Conservation (phyloP, 2,797 vertebrate species). For the Hirundo rustica region DNA sequence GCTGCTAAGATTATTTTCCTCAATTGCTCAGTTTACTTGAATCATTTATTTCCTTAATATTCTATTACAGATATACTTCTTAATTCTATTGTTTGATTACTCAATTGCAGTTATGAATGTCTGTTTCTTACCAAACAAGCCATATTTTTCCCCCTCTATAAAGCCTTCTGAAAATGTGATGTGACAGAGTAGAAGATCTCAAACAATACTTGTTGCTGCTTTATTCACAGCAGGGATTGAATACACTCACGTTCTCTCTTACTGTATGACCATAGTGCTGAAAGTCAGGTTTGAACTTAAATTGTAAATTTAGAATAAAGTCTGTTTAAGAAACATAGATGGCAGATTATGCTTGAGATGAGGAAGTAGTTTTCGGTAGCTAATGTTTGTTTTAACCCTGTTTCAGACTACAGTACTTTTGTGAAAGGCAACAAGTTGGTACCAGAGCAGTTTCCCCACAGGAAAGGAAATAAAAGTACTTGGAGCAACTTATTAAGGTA, state of each 20-base stretch:
- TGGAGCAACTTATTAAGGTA: slow-evolving; percentile 56
- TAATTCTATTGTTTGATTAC: neutral
- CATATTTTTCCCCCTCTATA: neutral
- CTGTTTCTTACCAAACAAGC: neutral
- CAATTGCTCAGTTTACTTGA: neutral
- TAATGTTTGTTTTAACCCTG: neutral
- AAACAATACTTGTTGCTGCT: neutral
- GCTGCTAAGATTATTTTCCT: neutral
- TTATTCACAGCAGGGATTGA: neutral
- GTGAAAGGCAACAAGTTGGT: neutral
- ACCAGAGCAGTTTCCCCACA: neutral
- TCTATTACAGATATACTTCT: neutral
- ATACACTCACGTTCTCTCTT: neutral
- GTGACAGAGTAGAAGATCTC: neutral
- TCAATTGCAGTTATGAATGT: neutral
- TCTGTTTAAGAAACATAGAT: neutral
- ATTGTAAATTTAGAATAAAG: neutral
- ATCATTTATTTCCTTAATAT: neutral
- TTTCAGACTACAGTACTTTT: slow-evolving; percentile 45
- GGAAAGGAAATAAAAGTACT: neutral
- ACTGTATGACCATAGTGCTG: neutral
- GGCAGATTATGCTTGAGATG: neutral
- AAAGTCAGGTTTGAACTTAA: neutral
- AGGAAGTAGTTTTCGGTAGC: neutral
- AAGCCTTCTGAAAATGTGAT: neutral